These are phyloP conservation scores for Atlantisia rogersi DNA, from an alignment of 2,113 vertebrate species.

Conservation along the genomic window DNA sequence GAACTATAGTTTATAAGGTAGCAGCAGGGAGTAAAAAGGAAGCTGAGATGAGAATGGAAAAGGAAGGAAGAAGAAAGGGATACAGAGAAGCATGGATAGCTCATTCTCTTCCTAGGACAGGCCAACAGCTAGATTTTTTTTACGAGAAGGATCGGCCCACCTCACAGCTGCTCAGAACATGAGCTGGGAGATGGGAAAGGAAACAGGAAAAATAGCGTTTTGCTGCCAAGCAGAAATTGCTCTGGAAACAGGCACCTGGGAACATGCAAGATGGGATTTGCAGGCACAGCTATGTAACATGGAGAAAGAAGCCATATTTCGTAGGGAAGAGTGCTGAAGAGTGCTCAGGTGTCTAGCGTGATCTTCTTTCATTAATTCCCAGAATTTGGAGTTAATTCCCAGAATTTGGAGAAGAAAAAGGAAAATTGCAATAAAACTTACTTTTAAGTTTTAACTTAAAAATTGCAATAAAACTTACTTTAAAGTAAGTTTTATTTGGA, in stretches of 20 bases:
- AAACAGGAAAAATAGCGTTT: constrained; percentile 16
- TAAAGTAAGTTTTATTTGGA: too few species aligned
- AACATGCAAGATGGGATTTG: not conserved
- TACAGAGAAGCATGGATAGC: not conserved
- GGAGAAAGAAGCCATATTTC: not conserved
- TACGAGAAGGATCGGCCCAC: not conserved
- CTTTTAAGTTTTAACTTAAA: not conserved
- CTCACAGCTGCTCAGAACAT: constrained; percentile 19
- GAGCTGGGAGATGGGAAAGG: not conserved
- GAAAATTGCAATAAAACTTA: not conserved
- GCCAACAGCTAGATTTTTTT: not conserved
- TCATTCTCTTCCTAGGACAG: not conserved
- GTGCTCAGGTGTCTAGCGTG: not conserved
- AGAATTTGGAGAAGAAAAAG: not conserved
- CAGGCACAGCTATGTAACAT: not conserved
- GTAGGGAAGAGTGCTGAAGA: not conserved
- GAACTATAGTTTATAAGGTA: not conserved
- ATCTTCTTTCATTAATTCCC: not conserved
- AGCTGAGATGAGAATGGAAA: not conserved
- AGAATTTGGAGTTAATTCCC: not conserved
- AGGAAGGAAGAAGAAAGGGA: not conserved
- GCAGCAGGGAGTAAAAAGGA: not conserved
- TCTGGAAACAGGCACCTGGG: not conserved
- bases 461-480: not conserved
- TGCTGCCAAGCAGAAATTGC: constrained; percentile 27